Conservation (phyloP, 2,113 vertebrate genomes). For the Pogonocichla stellata region DNA sequence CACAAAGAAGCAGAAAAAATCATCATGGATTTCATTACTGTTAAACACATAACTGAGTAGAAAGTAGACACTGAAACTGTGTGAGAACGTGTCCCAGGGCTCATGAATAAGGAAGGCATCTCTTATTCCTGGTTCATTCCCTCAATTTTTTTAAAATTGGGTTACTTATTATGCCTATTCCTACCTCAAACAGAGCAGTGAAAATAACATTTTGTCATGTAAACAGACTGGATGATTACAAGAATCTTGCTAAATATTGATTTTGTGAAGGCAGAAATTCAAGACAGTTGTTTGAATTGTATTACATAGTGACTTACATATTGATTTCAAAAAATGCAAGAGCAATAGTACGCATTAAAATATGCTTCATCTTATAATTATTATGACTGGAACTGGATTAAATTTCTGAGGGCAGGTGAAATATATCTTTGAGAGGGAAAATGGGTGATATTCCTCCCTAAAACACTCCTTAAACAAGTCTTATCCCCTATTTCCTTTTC, state of each 20-base stretch:
- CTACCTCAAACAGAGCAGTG: background rate
- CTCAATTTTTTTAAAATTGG: background rate
- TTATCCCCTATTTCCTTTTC: background rate
- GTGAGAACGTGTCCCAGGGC: background rate
- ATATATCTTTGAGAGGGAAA: background rate
- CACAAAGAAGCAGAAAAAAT: background rate
- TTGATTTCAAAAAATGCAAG: background rate
- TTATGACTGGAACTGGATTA: background rate
- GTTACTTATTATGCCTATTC: background rate
- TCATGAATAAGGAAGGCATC: background rate
- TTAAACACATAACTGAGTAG: background rate
- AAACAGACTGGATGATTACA: background rate
- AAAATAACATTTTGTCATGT: conserved; percentile 5
- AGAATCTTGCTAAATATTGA: conserved; percentile 24
- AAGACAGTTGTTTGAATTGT: background rate
- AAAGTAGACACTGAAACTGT: background rate
- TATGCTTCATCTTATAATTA: background rate
- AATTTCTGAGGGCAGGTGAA: background rate
- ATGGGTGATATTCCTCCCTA: background rate
- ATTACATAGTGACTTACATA: background rate
- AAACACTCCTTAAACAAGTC: background rate
- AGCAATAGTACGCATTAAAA: background rate
- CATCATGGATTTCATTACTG: background rate
- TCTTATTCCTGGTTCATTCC: background rate
- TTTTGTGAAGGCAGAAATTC: background rate